Conservation (phyloP, 2,113 vertebrate genomes). For the Urocynchramus pylzowi region DNA sequence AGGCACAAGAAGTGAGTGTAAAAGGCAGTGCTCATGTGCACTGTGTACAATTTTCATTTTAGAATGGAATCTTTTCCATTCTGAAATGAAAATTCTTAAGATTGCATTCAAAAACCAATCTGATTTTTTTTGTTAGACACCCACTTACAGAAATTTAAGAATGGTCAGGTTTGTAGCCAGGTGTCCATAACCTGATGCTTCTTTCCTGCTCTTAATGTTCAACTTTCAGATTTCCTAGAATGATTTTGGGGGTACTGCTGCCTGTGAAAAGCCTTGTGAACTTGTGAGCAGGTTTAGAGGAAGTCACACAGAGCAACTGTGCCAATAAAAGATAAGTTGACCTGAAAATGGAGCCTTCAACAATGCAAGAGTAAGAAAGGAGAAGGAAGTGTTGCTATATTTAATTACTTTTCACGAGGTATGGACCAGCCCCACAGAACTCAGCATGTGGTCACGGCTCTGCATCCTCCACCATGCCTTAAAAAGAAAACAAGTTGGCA, state of each 20-base stretch:
- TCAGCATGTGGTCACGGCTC: accelerated
- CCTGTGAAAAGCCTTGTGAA: not conserved
- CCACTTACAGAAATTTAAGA: accelerated
- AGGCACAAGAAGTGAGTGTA: not conserved
- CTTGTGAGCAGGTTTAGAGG: not conserved
- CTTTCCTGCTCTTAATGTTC: not conserved
- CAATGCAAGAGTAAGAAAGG: not conserved
- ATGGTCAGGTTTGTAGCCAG: not conserved
- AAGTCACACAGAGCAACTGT: not conserved
- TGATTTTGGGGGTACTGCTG: not conserved
- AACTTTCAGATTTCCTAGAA: not conserved
- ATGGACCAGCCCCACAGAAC: not conserved
- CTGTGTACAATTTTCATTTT: not conserved
- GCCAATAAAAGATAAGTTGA: not conserved
- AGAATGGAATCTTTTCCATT: not conserved
- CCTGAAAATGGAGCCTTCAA: not conserved
- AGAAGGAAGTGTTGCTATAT: not conserved
- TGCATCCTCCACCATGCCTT: not conserved
- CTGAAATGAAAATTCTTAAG: not conserved
- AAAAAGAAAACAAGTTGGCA: not conserved
- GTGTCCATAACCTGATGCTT: not conserved
- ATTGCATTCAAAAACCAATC: not conserved
- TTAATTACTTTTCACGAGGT: not conserved
- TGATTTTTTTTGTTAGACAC: not conserved
- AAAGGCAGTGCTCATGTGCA: not conserved